phyloP scores from a whole-genome alignment of 2,113 vertebrate species.

The Toxotes jaculatrix region DNA sequence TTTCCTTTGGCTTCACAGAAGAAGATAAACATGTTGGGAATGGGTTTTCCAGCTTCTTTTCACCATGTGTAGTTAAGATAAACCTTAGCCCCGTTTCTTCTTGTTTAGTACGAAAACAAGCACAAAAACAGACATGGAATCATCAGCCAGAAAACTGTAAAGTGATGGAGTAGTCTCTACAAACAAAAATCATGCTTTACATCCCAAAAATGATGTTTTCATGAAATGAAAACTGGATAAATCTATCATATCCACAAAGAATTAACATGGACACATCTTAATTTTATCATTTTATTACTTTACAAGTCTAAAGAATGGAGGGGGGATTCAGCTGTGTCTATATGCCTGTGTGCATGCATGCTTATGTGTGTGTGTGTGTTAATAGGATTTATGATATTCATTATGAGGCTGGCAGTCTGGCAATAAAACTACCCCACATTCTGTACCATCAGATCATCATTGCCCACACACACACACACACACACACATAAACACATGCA shows the following conservation, averaged over 20 bases:
- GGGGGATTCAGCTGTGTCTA: neutral
- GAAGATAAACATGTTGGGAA: conserved; percentile 62
- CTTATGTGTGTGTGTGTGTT: conserved; percentile 30
- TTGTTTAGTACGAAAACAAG: conserved; percentile 27
- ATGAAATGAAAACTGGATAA: too few species aligned
- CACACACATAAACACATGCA: conserved; percentile 15
- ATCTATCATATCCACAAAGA: too few species aligned
- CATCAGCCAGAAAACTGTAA: neutral
- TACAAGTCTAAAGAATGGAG: neutral
- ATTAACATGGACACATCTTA: too few species aligned
- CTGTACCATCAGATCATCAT: conserved; percentile 45
- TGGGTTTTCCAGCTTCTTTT: conserved; percentile 46
- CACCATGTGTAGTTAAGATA: conserved; percentile 28
- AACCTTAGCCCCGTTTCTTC: conserved; percentile 7
- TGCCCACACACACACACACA: conserved; percentile 10
- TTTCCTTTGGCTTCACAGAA: conserved; percentile 48
- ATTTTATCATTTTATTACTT: conserved; percentile 1
- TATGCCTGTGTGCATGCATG: conserved; percentile 17
- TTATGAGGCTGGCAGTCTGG: conserved; percentile 64
- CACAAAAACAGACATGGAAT: neutral
- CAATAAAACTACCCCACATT: conserved; percentile 63
- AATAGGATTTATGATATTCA: conserved; percentile 77
- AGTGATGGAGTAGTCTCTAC: neutral
- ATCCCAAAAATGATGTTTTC: too few species aligned
- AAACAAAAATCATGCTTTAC: neutral